Evolutionary conservation across 1,140 invertebrate species (phyloP).

Genomic region (Lutraria rhynchaena): DNA sequence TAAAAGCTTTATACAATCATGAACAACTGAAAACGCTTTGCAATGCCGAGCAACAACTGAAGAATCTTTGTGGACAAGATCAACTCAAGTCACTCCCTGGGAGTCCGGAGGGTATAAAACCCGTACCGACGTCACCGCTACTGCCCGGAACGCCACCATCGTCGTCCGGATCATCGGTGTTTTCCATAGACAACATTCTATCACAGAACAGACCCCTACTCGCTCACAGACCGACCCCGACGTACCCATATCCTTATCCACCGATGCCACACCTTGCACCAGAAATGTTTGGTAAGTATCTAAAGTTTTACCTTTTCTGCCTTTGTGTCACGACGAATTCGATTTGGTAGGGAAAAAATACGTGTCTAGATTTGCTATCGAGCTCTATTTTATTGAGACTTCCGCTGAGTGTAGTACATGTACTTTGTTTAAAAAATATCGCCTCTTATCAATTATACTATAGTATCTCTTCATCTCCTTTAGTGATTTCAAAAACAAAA

Average conservation of each 20-base stretch:
- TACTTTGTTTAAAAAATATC: too few relatives aligned
- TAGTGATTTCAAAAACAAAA: too few relatives aligned
- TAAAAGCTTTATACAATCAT: conserved; percentile 53
- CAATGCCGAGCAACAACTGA: conserved; percentile 44
- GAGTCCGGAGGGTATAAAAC: conserved; percentile 39
- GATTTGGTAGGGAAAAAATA: too few relatives aligned
- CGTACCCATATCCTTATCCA: conserved; percentile 55
- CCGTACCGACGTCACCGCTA: conserved; percentile 42
- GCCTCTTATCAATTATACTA: too few relatives aligned
- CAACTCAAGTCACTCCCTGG: conserved; percentile 37
- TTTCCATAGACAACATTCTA: conserved; percentile 59
- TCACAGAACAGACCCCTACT: conserved; percentile 55
- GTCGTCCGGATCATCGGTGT: conserved; percentile 28
- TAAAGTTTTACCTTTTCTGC: not conserved
- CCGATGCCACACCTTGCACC: conserved; percentile 38
- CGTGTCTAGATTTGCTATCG: too few relatives aligned
- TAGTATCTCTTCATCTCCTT: too few relatives aligned
- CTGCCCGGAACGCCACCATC: conserved; percentile 42
- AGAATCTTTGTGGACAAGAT: conserved; percentile 29
- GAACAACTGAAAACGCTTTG: conserved; percentile 52
- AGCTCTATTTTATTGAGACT: too few relatives aligned
- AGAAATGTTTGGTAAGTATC: conserved; percentile 61
- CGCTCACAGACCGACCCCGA: conserved; percentile 55
- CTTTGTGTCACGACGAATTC: not conserved
- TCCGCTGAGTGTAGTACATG: too few relatives aligned